Percentiles rank a stretch among this genome's conserved stretches.
phyloP scores from a whole-genome alignment of 2,797 vertebrate species.

The Neolamprologus multifasciatus region DNA sequence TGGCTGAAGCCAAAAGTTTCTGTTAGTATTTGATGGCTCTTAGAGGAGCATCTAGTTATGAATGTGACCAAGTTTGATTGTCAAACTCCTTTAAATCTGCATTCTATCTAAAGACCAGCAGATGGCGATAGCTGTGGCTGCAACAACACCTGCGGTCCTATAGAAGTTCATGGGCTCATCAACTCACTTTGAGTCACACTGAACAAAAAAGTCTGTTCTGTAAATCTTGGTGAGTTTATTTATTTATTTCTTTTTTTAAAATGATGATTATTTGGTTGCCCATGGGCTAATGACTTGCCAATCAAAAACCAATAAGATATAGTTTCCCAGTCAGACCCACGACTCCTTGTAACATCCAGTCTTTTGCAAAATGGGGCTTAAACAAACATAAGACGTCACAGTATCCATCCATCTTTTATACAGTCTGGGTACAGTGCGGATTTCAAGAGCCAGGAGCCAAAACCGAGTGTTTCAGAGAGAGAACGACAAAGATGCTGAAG shows the following conservation, averaged over 20 bases:
- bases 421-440: neutral
- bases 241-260: neutral
- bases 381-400: too few species aligned
- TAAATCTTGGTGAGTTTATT: neutral
- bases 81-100: neutral
- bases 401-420: neutral
- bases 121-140: neutral
- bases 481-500: neutral
- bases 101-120: neutral
- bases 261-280: neutral
- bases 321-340: neutral
- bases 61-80: neutral
- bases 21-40: neutral
- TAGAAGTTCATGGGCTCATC: neutral
- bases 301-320: neutral
- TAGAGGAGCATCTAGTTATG: neutral
- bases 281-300: neutral
- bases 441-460: neutral
- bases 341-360: neutral
- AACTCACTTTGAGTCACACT: neutral
- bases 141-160: neutral
- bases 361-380: neutral
- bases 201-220: neutral
- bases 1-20: neutral
- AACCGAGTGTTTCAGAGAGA: neutral